These are phyloP conservation scores for Eremophila alpestris DNA, from an alignment of 2,797 vertebrate species.

Conservation along the genomic window DNA sequence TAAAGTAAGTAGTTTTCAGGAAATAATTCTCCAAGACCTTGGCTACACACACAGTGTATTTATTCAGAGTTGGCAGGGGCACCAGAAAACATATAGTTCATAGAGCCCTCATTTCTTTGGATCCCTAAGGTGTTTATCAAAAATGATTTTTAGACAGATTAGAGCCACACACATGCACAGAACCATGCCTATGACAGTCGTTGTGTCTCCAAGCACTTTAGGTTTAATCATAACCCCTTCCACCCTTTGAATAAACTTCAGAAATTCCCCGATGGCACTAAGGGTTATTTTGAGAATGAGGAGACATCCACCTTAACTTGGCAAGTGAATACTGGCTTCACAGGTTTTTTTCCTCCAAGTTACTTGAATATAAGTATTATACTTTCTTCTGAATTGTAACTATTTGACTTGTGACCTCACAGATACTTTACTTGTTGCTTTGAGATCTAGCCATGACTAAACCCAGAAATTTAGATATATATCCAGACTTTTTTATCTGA, in stretches of 20 bases:
- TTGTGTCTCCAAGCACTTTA: neutral
- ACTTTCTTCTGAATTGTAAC: constrained; percentile 1
- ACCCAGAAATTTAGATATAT: constrained; percentile 38
- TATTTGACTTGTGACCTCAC: constrained; percentile 42
- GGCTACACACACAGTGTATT: constrained; percentile 43
- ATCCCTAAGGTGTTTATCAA: constrained; percentile 28
- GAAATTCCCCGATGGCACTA: neutral
- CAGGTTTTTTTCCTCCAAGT: neutral
- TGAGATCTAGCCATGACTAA: constrained; percentile 44
- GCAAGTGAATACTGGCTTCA: constrained; percentile 6
- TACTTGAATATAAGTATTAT: constrained; percentile 16
- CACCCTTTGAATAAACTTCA: neutral
- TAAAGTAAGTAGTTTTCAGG: constrained; percentile 62
- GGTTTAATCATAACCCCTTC: neutral
- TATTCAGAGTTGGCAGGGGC: constrained; percentile 56
- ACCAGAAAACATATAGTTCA: constrained; percentile 46
- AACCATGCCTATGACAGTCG: neutral
- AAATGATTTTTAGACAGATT: neutral
- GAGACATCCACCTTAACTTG: neutral
- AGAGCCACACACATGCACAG: neutral
- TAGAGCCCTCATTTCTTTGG: neutral
- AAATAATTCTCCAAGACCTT: constrained; percentile 57
- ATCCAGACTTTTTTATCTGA: constrained; percentile 51
- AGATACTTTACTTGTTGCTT: constrained; percentile 28
- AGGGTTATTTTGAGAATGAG: neutral